phyloP scores from a whole-genome alignment of 2,888 invertebrate genomes.

The Rutpela maculata region DNA sequence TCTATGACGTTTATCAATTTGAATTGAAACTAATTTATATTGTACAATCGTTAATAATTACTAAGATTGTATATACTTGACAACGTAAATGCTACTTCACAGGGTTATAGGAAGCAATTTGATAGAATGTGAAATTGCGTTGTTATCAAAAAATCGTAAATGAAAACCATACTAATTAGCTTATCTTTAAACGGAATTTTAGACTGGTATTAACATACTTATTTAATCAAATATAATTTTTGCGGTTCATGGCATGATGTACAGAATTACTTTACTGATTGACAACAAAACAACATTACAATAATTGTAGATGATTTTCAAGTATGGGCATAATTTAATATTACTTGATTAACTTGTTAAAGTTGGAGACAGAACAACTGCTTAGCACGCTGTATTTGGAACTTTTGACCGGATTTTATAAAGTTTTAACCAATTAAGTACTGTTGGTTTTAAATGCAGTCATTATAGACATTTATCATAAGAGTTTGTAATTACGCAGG shows the following conservation, averaged over 20 bases:
- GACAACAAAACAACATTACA: background rate
- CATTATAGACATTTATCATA: conserved; percentile 47
- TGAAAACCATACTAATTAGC: no score
- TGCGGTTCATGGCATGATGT: background rate
- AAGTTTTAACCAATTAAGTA: conserved; percentile 56
- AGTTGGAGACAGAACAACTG: background rate
- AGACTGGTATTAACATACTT: background rate
- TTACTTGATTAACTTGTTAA: conserved; percentile 16
- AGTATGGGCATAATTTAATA: background rate
- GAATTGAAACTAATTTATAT: no score
- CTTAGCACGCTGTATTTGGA: background rate
- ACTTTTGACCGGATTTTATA: conserved; percentile 45
- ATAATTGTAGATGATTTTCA: background rate
- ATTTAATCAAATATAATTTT: background rate
- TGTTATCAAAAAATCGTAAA: no score
- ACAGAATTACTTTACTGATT: no score
- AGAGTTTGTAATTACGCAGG: background rate
- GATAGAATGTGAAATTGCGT: no score
- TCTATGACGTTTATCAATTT: no score
- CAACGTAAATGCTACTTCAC: no score
- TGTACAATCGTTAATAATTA: no score
- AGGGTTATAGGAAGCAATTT: no score
- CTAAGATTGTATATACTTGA: no score
- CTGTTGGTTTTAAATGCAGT: conserved; percentile 54
- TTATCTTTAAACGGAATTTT: no score